A percentile compares a stretch with the other conserved stretches of the same genome.
phyloP scores from a whole-genome alignment of 92 coral and sea anemone genomes.

The Montipora capitata region DNA sequence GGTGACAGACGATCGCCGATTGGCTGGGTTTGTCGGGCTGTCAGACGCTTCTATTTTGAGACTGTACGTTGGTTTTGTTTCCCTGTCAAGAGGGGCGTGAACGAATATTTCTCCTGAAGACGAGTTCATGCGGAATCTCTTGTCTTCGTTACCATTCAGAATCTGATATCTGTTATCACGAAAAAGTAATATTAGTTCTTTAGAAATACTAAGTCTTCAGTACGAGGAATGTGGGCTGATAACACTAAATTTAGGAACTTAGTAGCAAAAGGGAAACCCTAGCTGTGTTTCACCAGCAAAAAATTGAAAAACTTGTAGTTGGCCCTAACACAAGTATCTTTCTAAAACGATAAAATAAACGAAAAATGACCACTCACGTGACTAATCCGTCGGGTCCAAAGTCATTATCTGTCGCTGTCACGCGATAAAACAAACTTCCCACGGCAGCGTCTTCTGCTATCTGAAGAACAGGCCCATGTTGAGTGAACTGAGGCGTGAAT shows the following conservation, averaged over 20 bases:
- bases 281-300: no score
- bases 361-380: conserved; percentile 47
- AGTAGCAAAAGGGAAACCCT: no score
- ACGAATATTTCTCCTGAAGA: conserved; percentile 72
- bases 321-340: no score
- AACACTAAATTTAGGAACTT: no score
- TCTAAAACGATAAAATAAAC: no score
- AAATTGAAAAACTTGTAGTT: no score
- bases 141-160: conserved; percentile 75
- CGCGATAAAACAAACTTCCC: conserved; percentile 59
- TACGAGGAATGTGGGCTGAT: no score
- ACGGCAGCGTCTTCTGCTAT: conserved; percentile 67
- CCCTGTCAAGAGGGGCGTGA: conserved; percentile 88
- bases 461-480: conserved; percentile 30
- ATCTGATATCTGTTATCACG: conserved; percentile 64
- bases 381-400: conserved; percentile 83
- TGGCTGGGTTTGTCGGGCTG: conserved; percentile 56
- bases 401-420: conserved; percentile 85
- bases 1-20: conserved; percentile 63
- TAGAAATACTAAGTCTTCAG: no score
- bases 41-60: conserved; percentile 79
- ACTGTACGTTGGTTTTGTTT: conserved; percentile 61
- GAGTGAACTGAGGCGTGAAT: conserved; percentile 71
- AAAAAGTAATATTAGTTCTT: no score
- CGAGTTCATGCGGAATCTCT: conserved; percentile 79